Conservation (phyloP, 1,140 invertebrate species). For the Leguminivora glycinivorella region DNA sequence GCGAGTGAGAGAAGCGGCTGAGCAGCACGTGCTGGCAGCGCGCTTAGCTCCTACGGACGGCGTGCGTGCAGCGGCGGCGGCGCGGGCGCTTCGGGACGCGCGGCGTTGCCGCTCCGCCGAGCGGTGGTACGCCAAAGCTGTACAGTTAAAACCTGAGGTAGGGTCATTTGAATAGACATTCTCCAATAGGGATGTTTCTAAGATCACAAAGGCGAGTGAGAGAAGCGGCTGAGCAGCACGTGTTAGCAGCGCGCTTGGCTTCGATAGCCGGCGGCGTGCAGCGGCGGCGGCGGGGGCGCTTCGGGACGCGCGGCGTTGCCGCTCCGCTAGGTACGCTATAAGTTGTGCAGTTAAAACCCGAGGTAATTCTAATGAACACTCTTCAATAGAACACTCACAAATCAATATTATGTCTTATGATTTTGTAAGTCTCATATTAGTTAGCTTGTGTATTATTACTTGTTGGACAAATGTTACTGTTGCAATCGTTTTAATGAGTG, state of each 20-base stretch:
- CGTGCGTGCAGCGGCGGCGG: slow-evolving; percentile 90
- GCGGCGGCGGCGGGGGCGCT: slow-evolving; percentile 93
- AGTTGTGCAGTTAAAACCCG: slow-evolving; percentile 79
- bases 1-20: slow-evolving; percentile 89
- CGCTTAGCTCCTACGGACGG: slow-evolving; percentile 88
- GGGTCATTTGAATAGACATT: too few species aligned
- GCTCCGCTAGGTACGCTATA: slow-evolving; percentile 91
- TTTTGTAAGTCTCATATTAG: too few species aligned
- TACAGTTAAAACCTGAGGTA: slow-evolving; percentile 67
- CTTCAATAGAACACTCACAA: too few species aligned
- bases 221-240: slow-evolving; percentile 90
- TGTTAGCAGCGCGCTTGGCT: slow-evolving; percentile 86
- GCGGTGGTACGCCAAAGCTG: slow-evolving; percentile 89
- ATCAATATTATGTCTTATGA: too few species aligned
- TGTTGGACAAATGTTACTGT: too few species aligned
- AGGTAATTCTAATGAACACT: too few species aligned
- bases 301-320: slow-evolving; percentile 86
- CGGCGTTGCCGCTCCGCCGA: slow-evolving; percentile 89
- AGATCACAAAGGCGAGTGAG: slow-evolving; percentile 86
- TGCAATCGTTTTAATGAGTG: too few species aligned
- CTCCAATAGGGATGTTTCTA: slow-evolving; percentile 89
- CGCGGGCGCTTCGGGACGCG: slow-evolving; percentile 89
- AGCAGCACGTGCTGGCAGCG: slow-evolving; percentile 87
- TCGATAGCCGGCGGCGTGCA: slow-evolving; percentile 88
- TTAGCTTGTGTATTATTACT: too few species aligned